Conservation (phyloP, 1,140 invertebrate species). For the Schlechtendalia chinensis region DNA sequence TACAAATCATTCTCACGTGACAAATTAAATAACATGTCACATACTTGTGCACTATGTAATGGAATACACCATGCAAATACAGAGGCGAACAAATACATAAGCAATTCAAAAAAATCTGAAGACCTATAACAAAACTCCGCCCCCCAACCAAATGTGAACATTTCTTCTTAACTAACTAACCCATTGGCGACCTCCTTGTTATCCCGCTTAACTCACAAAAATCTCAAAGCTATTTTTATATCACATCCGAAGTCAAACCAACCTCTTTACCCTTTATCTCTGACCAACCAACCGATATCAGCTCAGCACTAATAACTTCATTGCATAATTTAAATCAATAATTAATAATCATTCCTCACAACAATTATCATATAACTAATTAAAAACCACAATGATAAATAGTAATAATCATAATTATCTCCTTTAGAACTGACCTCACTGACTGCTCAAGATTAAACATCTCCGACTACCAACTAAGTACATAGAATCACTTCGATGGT, state of each 20-base stretch:
- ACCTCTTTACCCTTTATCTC: neutral
- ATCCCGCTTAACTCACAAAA: neutral
- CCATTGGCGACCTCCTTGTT: neutral
- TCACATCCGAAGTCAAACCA: neutral
- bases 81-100: constrained; percentile 53
- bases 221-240: neutral
- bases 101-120: neutral
- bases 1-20: constrained; percentile 56
- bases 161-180: neutral
- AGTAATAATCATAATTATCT: neutral
- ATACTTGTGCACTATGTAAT: constrained; percentile 55
- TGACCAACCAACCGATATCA: neutral
- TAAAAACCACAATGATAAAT: constrained; percentile 20
- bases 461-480: neutral
- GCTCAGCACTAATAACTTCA: neutral
- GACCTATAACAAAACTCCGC: neutral
- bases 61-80: constrained; percentile 56
- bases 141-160: constrained; percentile 1
- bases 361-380: neutral
- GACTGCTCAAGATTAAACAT: neutral
- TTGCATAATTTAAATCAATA: neutral
- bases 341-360: neutral
- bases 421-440: constrained; percentile 41
- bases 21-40: constrained; percentile 53
- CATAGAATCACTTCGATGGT: neutral